Conservation (phyloP, 1,140 invertebrate genomes). For the Melanaphis sacchari region DNA sequence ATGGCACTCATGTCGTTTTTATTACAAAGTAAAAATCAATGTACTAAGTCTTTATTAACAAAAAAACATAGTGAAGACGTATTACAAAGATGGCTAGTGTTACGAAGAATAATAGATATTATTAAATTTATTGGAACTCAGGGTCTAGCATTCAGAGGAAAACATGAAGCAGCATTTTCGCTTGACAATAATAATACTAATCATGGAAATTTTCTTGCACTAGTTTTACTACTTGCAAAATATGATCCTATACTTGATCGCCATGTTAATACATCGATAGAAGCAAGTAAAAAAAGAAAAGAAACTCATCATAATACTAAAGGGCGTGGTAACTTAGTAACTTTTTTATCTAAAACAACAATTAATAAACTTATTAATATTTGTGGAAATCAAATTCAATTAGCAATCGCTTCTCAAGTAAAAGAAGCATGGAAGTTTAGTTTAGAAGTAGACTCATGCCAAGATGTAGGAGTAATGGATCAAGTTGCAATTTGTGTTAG, state of each 20-base stretch:
- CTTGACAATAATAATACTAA: background rate
- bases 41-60: background rate
- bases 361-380: background rate
- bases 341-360: too few relatives aligned
- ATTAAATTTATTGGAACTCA: background rate
- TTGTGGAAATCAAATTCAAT: background rate
- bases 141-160: background rate
- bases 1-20: background rate
- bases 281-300: background rate
- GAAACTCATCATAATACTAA: slow-evolving; percentile 5
- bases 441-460: slow-evolving; percentile 8
- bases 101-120: slow-evolving; percentile 3
- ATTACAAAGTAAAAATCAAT: slow-evolving; percentile 13
- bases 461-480: background rate
- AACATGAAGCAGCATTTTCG: background rate
- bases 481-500: background rate
- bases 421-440: background rate
- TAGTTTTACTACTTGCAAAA: background rate
- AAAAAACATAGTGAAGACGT: background rate
- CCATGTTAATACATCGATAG: background rate
- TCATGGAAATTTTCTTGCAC: background rate
- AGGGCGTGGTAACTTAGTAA: background rate
- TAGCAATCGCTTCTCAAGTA: background rate
- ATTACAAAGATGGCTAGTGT: background rate
- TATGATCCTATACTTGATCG: background rate